These are phyloP conservation scores for Macrostomum cliftonense DNA, from an alignment of 2,888 invertebrate genomes.

Conservation along the genomic window DNA sequence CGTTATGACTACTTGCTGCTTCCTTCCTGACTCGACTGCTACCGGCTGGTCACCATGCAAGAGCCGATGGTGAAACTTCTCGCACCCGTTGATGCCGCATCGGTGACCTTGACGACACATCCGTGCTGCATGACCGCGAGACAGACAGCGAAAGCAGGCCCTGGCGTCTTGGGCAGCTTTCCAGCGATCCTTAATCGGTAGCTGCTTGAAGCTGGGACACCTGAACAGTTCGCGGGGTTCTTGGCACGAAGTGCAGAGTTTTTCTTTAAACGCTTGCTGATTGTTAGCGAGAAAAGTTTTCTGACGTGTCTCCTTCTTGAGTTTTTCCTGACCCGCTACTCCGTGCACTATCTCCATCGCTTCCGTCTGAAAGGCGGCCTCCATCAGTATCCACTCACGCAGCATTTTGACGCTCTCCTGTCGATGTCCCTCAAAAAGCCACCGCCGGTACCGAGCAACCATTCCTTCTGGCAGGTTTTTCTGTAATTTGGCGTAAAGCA, in stretches of 20 bases:
- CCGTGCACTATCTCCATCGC: constrained; percentile 6
- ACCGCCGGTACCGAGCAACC: constrained; percentile 6
- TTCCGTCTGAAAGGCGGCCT: constrained; percentile 7
- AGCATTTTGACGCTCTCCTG: constrained; percentile 5
- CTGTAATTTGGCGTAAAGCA: constrained; percentile 5
- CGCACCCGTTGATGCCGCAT: constrained; percentile 6
- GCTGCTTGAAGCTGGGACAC: constrained; percentile 6
- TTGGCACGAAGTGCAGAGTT: neutral
- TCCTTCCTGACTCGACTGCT: neutral
- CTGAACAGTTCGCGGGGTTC: constrained; percentile 2
- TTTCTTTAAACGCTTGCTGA: neutral
- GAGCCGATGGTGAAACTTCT: constrained; percentile 6
- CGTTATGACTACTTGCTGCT: neutral
- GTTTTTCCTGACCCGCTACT: neutral
- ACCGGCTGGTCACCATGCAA: neutral
- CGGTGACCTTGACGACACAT: neutral
- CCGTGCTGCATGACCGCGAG: constrained; percentile 1
- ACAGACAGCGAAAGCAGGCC: constrained; percentile 8
- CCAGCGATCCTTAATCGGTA: constrained; percentile 5
- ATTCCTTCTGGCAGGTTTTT: constrained; percentile 6
- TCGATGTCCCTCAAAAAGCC: constrained; percentile 3
- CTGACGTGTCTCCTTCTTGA: neutral
- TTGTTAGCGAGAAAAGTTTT: neutral
- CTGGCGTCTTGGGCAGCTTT: constrained; percentile 3
- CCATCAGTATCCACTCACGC: constrained; percentile 2